phyloP scores from a whole-genome alignment of 2,888 invertebrate species.

The Lepidocyrtinus sp. region DNA sequence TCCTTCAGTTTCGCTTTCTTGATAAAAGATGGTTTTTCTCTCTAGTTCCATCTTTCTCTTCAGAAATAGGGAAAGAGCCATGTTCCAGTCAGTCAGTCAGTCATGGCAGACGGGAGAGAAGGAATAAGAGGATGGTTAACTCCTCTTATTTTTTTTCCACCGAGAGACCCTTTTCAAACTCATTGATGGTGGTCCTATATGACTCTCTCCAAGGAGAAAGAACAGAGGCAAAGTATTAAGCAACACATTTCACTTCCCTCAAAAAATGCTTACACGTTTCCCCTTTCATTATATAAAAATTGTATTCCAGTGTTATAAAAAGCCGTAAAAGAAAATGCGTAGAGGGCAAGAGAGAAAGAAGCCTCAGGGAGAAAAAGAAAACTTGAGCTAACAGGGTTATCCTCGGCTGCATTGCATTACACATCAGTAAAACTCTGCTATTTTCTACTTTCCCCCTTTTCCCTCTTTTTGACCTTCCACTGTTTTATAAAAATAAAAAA shows the following conservation, averaged over 20 bases:
- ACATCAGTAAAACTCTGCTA: not conserved
- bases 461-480: slow-evolving; percentile 23
- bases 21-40: not conserved
- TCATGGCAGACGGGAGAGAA: not conserved
- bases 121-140: slow-evolving; percentile 2
- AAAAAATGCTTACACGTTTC: not conserved
- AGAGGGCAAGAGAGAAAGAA: slow-evolving; percentile 16
- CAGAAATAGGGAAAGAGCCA: not conserved
- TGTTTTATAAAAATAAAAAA: slow-evolving; percentile 3
- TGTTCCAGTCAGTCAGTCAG: slow-evolving; percentile 2
- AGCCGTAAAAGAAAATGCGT: not conserved
- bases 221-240: slow-evolving; percentile 13
- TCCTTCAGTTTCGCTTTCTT: not conserved
- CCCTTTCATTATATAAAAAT: slow-evolving; percentile 34
- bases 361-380: slow-evolving; percentile 38
- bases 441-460: slow-evolving; percentile 37
- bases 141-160: slow-evolving; percentile 2
- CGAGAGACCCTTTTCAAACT: slow-evolving; percentile 18
- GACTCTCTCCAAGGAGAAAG: not conserved
- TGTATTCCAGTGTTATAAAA: not conserved
- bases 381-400: slow-evolving; percentile 34
- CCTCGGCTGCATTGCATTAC: slow-evolving; percentile 2
- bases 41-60: not conserved
- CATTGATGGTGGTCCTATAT: slow-evolving; percentile 34
- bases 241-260: slow-evolving; percentile 16